Base-by-base conservation (phyloP, 2,113 vertebrate species). In the Dicrurus megarhynchus region DNA sequence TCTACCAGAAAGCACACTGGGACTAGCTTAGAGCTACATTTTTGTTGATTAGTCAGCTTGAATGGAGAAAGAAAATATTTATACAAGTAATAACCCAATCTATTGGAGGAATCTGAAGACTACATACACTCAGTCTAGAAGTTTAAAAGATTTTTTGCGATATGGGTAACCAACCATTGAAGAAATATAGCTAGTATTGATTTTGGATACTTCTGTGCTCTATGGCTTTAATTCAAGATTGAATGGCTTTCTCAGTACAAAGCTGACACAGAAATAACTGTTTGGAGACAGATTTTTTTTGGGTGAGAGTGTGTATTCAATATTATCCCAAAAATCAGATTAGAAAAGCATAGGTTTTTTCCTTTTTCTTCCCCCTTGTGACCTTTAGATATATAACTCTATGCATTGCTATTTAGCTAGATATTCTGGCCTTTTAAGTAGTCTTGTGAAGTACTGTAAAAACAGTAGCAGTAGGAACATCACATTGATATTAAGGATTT, bases 341-440 rank as follows among this genome's bases (percentile, higher is more conserved):
- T 26, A 46, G 41, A 68, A 84, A 49, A 80, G 4, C 20, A 16
- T 50, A n/a, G 2, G 1, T 1, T 47, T 67, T 27, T 35, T 4
- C 5, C 1, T 2, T 23, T 52, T 4, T 24, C 6, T 3, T 2
- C 6, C 27, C 15, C 9, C 3, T 30, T 19, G 3, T 50, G 53
- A 73, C 41, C 41, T 84, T 77, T 60, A 73, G 42, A 59, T 59
- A 24, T 37, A 46, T 26, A 39, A 46, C 17, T 87, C 26, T 86
- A 11, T 16, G 6, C 57, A 41, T 50, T 65, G 8, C 32, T 79
- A 3, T 79, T 71, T 50, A 57, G 23, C 21, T 46, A n/a, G 33
- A 41, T 84, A 55, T 5, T 50, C 61, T 65, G 15, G 7, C 13
- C 10, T 85, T 82, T 74, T 3, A 70, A 82, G 22, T 46, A 37